Evolutionary conservation across 1,140 invertebrate genomes (phyloP), one percentile per base, ranked within the genome.

Genomic region (Bombus vancouverensis): DNA sequence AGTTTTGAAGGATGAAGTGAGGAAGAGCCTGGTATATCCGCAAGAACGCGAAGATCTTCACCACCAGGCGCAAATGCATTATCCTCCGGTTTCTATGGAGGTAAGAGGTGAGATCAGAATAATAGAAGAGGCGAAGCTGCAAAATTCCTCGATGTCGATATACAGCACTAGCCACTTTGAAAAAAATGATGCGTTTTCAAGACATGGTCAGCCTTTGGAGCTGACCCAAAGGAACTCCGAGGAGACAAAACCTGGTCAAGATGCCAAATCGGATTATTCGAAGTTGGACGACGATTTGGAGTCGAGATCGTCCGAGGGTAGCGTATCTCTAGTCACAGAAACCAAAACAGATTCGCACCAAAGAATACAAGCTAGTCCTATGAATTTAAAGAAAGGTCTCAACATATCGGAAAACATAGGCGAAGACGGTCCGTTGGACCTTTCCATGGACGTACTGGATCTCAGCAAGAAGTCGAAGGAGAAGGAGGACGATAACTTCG

Each of bases 391-490:
- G 53, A 93, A 92, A 74, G 66, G 44, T 13, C 34, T 74, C 13
- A 34, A 57, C 71, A 18, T 66, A 37, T 65, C 83, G 18, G 34
- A 68, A 28, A 86, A 12, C 34, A 44, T 85, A 0, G 89, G 85
- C n/a, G 93, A 95, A 10, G 96, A 97, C 77, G 95, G 96, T 18
- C 97, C 97, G 0, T 95, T 98, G 78, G 98, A 98, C 95, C 94
- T 98, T 6, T 97, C 96, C 53, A 97, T 97, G 95, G 97, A 98
- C 94, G 98, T 98, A 5, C 94, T 99, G n/a, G 98, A 99, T 95
- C 96, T 99, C 85, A 98, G 98, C 92, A 97, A 98, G 88, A 98
- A 98, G 93, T 93, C 95, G 6, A 95, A 95, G 22, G 94, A 95
- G 18, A 94, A 94, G 9, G 94, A 94, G 81, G 85, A 88, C 4